Conservation (phyloP, 2,797 vertebrate species). For the Mormyrus hasselquistii region DNA sequence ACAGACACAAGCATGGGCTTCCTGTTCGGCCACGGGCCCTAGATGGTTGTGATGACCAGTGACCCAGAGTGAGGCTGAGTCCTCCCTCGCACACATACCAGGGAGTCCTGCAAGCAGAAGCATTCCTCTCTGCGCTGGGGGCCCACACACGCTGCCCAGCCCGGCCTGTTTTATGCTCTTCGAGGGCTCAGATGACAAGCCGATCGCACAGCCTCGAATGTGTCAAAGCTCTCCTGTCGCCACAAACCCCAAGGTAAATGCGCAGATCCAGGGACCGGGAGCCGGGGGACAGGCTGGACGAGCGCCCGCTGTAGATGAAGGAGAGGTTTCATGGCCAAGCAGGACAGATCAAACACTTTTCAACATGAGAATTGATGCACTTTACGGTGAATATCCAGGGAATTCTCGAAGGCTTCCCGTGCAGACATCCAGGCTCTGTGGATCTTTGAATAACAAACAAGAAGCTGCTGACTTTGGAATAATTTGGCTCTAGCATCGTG, state of each 20-base stretch:
- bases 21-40: not conserved
- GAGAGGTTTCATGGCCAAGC: not conserved
- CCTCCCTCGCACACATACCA: constrained; percentile 19
- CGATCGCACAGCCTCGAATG: not conserved
- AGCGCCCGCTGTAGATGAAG: not conserved
- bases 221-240: not conserved
- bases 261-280: not conserved
- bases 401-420: not conserved
- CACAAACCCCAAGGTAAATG: constrained; percentile 3
- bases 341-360: not conserved
- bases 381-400: not conserved
- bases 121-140: constrained; percentile 21
- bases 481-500: not conserved
- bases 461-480: not conserved
- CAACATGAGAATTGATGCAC: not conserved
- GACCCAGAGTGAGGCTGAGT: not conserved
- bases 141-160: constrained; percentile 4
- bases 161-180: not conserved
- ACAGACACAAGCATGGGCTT: not conserved
- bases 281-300: not conserved
- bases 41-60: not conserved
- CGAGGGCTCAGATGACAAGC: not conserved
- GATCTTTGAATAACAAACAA: not conserved
- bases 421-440: not conserved
- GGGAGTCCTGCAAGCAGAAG: constrained; percentile 26